Conservation (phyloP, 1,140 invertebrate species). For the Aplysia californica region DNA sequence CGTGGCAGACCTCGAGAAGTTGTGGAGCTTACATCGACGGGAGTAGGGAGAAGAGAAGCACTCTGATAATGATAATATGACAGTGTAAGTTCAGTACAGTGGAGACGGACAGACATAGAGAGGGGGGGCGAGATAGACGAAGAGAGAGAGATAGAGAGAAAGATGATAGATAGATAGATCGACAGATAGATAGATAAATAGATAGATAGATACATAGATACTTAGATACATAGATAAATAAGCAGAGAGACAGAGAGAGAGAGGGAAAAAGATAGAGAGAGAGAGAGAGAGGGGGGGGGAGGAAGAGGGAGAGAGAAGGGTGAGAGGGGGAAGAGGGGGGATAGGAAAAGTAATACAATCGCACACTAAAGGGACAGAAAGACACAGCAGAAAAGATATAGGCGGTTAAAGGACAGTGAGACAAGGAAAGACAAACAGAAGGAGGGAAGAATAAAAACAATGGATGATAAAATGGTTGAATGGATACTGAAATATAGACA, state of each 20-base stretch:
- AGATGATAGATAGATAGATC: background rate
- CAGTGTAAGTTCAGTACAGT: no score
- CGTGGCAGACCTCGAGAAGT: no score
- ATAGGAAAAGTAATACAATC: no score
- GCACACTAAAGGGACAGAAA: background rate
- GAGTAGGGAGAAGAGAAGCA: no score
- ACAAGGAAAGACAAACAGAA: conserved; percentile 1
- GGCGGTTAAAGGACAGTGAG: background rate
- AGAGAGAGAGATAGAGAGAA: conserved; percentile 14
- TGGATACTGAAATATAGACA: background rate
- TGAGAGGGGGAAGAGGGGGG: no score
- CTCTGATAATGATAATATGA: no score
- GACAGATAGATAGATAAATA: conserved; percentile 1
- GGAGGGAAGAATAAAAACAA: background rate
- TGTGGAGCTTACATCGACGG: no score
- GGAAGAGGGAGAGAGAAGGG: no score
- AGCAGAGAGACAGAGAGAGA: background rate
- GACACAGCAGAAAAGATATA: background rate
- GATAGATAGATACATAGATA: background rate
- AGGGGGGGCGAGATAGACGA: background rate
- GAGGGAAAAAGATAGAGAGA: background rate
- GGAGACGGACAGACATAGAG: background rate
- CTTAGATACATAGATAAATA: background rate
- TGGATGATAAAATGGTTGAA: background rate
- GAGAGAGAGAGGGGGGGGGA: background rate